A percentile compares a stretch with the other conserved stretches of the same genome.
Conservation (phyloP, 2,113 vertebrate genomes). For the Podilymbus podiceps region DNA sequence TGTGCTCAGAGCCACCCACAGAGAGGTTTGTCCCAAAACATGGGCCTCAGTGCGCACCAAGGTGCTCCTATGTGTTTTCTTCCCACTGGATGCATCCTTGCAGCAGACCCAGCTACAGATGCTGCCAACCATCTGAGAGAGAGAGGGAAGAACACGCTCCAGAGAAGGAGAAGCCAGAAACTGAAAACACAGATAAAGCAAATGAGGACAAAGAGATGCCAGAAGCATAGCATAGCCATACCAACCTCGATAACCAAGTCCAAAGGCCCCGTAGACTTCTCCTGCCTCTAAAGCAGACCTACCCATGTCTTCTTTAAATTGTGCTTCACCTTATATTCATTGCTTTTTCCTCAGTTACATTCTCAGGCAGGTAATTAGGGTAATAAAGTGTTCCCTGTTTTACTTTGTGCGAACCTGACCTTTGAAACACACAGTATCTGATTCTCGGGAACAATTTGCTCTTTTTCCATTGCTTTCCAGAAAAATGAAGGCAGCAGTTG, state of each 20-base stretch:
- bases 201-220: not conserved
- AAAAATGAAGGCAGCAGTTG: not conserved
- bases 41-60: rapidly evolving
- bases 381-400: not conserved
- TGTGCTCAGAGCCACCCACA: not conserved
- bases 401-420: too few species aligned
- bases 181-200: rapidly evolving
- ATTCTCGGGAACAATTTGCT: rapidly evolving
- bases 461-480: not conserved
- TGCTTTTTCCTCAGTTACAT: not conserved
- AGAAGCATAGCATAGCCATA: rapidly evolving
- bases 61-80: not conserved
- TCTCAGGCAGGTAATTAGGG: not conserved
- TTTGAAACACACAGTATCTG: too few species aligned
- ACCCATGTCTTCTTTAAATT: not conserved
- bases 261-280: not conserved
- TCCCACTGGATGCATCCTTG: conserved; percentile 47
- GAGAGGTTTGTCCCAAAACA: rapidly evolving
- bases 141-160: not conserved
- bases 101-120: not conserved
- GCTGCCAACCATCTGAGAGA: rapidly evolving
- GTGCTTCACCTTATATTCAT: not conserved
- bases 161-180: not conserved
- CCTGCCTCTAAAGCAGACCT: not conserved
- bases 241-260: not conserved